These are phyloP conservation scores for Coptodon bakossiorum DNA, from an alignment of 2,113 vertebrate genomes.

Conservation along the genomic window DNA sequence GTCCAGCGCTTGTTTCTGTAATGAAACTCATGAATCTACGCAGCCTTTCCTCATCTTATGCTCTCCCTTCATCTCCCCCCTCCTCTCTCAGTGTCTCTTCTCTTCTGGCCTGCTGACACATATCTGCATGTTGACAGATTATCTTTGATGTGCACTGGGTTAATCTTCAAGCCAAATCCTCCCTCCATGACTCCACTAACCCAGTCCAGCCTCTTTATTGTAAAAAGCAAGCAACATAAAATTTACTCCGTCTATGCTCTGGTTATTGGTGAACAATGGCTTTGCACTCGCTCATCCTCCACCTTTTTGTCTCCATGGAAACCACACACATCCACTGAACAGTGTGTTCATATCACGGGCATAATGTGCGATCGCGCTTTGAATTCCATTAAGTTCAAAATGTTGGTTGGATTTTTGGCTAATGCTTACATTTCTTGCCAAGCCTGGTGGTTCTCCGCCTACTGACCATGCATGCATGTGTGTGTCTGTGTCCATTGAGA, in stretches of 20 bases:
- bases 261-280: conserved; percentile 6
- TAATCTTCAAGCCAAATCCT: conserved; percentile 40
- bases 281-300: not conserved
- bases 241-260: not conserved
- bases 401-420: not conserved
- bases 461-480: not conserved
- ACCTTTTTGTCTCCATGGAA: conserved; percentile 42
- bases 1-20: not conserved
- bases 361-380: not conserved
- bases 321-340: conserved; percentile 27
- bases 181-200: conserved; percentile 3
- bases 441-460: not conserved
- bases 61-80: not conserved
- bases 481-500: not conserved
- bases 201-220: not conserved
- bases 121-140: conserved; percentile 33
- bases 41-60: not conserved
- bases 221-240: not conserved
- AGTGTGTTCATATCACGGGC: not conserved
- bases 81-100: not conserved
- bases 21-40: not conserved
- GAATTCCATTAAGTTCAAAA: conserved; percentile 20
- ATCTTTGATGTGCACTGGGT: conserved; percentile 25
- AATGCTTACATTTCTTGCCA: not conserved
- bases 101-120: conserved; percentile 51